Base-by-base conservation (phyloP, 2,113 vertebrate species). In the Hassar affinis region DNA sequence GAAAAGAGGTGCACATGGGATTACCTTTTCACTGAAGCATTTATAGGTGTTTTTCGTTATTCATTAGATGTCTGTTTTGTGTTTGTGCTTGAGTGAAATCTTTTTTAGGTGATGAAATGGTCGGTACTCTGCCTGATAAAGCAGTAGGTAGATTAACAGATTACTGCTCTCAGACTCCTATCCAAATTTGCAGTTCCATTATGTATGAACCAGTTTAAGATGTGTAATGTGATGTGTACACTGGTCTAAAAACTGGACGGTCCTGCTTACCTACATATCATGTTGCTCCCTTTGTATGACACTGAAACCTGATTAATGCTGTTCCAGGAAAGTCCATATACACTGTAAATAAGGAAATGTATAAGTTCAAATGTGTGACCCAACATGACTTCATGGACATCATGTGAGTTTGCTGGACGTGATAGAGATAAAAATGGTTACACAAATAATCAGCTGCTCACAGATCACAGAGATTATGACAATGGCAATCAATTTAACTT, bases 191-290 rank as follows among this genome's bases (percentile, higher is more conserved):
- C 42, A 72, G 51, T 33, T 59, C 25, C 4, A 51, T 49, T 6
- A 8, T 15, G 45, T 51, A n/a, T 33, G 33, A 22, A 42, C 52
- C 52, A 59, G 12, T 47, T 35, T 72, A 38, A 59, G 35, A 71
- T 42, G 35, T 42, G 45, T 30, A 52, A 38, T 59, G 45, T 47
- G 68, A n/a, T 59, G 17, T 82, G 51, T 30, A 69, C 72, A 59
- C 14, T 47, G 11, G 45, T 27, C 11, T n/a, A 49, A 47, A 47
- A 49, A 72, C 69, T 72, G 66, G 51, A 82, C 72, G 18, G 69
- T 82, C 80, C 54, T 35, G 35, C 68, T 59, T 82, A 45, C n/a
- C 62, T 59, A 56, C 68, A n/a, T 54, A 59, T 27, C 56, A 49
- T 49, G n/a, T 74, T 69, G 17, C 49, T 56, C 42, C 18, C 59